Conservation (phyloP, 2,113 vertebrate species). For the Geococcyx californianus region DNA sequence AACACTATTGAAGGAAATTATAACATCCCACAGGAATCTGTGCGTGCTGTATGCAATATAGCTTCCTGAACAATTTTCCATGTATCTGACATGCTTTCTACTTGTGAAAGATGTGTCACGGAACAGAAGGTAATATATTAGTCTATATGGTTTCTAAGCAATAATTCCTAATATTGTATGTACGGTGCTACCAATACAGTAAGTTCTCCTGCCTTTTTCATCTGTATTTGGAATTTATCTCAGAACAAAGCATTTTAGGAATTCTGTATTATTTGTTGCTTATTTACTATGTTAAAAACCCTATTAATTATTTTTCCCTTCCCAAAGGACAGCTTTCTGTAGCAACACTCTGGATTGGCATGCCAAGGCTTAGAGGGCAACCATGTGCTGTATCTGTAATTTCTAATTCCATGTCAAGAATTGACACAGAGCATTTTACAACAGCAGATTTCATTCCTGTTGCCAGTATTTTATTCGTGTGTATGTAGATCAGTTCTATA, state of each 20-base stretch:
- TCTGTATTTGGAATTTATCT: constrained; percentile 25
- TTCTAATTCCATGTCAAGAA: constrained; percentile 55
- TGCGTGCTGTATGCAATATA: neutral
- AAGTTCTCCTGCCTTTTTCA: neutral
- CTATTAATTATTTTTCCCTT: constrained; percentile 56
- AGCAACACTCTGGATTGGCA: constrained; percentile 33
- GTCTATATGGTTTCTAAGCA: neutral
- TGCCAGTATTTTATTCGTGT: constrained; percentile 35
- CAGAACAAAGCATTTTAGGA: constrained; percentile 29
- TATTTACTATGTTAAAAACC: constrained; percentile 17
- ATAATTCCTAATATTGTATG: neutral
- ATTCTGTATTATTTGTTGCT: neutral
- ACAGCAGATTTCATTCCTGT: neutral
- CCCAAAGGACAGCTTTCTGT: neutral
- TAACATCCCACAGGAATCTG: neutral
- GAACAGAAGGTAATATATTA: constrained; percentile 1
- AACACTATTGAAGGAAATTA: neutral
- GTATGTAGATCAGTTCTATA: neutral
- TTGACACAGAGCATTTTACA: constrained; percentile 1
- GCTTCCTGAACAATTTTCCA: neutral
- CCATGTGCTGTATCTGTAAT: constrained; percentile 48
- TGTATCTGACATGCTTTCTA: neutral
- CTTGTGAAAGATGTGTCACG: neutral
- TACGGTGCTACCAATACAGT: neutral
- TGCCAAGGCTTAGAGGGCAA: neutral